phyloP scores from a whole-genome alignment of 1,140 invertebrate species.

The Drosophila athabasca region DNA sequence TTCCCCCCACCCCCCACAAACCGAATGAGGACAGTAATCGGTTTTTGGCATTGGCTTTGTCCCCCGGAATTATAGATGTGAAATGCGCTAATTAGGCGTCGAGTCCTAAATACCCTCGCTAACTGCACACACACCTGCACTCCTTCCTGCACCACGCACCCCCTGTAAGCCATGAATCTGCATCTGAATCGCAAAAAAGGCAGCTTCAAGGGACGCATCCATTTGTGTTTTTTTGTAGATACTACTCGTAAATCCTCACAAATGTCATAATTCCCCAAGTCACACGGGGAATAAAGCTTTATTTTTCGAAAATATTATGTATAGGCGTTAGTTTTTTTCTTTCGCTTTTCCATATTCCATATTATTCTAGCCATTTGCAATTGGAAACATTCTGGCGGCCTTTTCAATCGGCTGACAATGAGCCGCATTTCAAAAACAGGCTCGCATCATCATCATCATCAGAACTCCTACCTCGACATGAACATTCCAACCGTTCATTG shows the following conservation, averaged over 20 bases:
- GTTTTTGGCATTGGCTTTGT: constrained; percentile 40
- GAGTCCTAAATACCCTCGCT: constrained; percentile 36
- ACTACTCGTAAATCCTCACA: constrained; percentile 17
- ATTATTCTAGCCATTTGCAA: too few relatives aligned
- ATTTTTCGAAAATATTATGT: not conserved
- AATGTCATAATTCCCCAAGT: constrained; percentile 41
- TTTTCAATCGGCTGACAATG: too few relatives aligned
- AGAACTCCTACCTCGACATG: not conserved
- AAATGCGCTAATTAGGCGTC: constrained; percentile 51
- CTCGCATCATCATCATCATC: not conserved
- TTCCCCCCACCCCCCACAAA: constrained; percentile 1
- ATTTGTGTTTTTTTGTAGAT: not conserved
- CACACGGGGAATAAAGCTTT: constrained; percentile 7
- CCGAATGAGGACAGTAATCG: constrained; percentile 36
- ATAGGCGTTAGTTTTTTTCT: constrained; percentile 1
- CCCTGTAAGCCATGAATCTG: too few relatives aligned
- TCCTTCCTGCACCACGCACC: too few relatives aligned
- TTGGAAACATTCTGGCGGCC: not conserved
- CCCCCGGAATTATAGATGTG: constrained; percentile 33
- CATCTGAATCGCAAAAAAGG: too few relatives aligned
- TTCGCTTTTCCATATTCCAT: not conserved
- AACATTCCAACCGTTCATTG: too few relatives aligned
- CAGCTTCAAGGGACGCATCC: too few relatives aligned
- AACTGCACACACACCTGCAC: not conserved
- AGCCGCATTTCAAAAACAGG: constrained; percentile 13